Evolutionary conservation across 2,888 invertebrate species (phyloP).

Genomic region (Callimorpha dominula): DNA sequence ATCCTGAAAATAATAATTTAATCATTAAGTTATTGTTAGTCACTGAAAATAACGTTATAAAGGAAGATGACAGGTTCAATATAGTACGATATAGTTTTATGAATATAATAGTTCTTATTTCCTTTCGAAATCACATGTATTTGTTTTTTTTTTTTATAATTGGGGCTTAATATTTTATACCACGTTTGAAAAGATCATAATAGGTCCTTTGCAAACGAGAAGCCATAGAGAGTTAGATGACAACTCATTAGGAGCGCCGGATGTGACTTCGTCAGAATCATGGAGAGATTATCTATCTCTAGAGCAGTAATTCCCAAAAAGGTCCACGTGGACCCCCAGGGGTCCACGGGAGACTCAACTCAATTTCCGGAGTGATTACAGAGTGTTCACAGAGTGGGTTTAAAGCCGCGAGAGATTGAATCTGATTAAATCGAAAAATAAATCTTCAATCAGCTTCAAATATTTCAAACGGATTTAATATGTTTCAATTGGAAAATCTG

Average conservation of each 20-base stretch:
- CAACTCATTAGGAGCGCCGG: neutral
- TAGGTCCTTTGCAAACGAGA: neutral
- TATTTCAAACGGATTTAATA: no score
- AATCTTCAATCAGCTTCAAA: no score
- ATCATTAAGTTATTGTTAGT: neutral
- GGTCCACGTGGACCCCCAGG: no score
- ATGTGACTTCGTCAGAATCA: neutral
- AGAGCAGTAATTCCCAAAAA: no score
- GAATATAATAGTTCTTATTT: neutral
- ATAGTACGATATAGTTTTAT: neutral
- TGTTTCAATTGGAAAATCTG: no score
- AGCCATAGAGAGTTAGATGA: neutral
- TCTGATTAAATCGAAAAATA: no score
- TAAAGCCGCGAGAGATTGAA: no score
- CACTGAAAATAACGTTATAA: neutral
- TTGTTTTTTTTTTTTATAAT: neutral
- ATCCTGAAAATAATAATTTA: constrained; percentile 70
- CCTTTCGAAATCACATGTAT: neutral
- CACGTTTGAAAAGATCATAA: neutral
- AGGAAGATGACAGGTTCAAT: neutral
- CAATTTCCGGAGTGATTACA: no score
- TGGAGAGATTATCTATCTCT: neutral
- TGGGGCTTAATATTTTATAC: neutral
- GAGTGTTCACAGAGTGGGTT: no score
- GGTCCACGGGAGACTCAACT: no score